Evolutionary conservation across 2,888 invertebrate genomes (phyloP).

Genomic region (Andrena camellia): DNA sequence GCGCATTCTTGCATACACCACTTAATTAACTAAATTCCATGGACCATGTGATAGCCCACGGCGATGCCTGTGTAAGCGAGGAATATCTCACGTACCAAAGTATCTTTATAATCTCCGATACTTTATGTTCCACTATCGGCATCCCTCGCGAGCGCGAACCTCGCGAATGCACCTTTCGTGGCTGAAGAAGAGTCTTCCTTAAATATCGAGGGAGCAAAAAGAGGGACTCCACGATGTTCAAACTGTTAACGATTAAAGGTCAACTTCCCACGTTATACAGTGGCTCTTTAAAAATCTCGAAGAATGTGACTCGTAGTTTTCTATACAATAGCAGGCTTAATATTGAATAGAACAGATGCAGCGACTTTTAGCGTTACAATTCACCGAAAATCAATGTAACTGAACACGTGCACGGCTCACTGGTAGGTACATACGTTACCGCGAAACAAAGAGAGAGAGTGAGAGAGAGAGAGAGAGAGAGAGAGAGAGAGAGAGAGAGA

Average conservation of each 20-base stretch:
- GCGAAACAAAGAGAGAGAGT: not conserved
- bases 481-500: too few relatives aligned
- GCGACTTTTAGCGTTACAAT: not conserved
- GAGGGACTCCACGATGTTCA: not conserved
- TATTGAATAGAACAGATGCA: not conserved
- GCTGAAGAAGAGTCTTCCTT: not conserved
- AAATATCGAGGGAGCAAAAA: not conserved
- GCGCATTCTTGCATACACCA: not conserved
- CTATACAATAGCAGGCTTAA: too few relatives aligned
- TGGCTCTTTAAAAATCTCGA: not conserved
- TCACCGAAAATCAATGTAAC: not conserved
- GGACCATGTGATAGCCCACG: not conserved
- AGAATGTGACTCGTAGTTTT: not conserved
- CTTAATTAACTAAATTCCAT: constrained; percentile 37
- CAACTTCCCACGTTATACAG: not conserved
- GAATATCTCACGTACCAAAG: constrained; percentile 9
- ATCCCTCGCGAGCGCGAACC: constrained; percentile 32
- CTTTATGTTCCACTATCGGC: constrained; percentile 42
- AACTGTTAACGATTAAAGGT: not conserved
- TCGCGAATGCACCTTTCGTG: constrained; percentile 57
- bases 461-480: not conserved
- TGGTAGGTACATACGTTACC: not conserved
- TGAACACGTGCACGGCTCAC: not conserved
- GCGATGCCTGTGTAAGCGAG: not conserved
- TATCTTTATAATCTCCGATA: constrained; percentile 48